phyloP scores from a whole-genome alignment of 2,797 vertebrate species.

The Coreius guichenoti region DNA sequence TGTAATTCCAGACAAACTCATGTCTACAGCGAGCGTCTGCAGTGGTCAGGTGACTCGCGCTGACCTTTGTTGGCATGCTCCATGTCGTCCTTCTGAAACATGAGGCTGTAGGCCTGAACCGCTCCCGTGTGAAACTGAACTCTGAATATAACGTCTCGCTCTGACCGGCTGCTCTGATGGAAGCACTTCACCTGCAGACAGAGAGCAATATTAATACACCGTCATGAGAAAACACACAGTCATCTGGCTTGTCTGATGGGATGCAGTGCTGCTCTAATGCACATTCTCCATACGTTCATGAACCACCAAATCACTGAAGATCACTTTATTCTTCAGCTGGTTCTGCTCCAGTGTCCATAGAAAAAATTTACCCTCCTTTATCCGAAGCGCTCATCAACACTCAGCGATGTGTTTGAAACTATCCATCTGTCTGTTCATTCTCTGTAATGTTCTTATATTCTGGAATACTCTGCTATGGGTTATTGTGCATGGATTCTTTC shows the following conservation, averaged over 20 bases:
- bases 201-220: not conserved
- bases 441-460: no score
- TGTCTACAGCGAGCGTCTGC: no score
- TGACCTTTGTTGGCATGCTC: constrained; percentile 89
- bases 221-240: not conserved
- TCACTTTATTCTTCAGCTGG: not conserved
- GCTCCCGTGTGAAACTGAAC: constrained; percentile 96
- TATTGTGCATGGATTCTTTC: not conserved
- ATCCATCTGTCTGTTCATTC: not conserved
- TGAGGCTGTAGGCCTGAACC: constrained; percentile 84
- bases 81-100: constrained; percentile 91
- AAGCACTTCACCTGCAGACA: constrained; percentile 89
- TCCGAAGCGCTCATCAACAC: not conserved
- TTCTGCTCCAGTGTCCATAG: not conserved
- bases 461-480: not conserved
- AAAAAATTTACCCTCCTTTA: not conserved
- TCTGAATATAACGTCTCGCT: constrained; percentile 87
- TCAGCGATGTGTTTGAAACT: not conserved
- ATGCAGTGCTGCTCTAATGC: no score
- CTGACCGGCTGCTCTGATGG: constrained; percentile 85
- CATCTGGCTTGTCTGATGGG: no score
- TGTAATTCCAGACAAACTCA: not conserved
- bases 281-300: not conserved
- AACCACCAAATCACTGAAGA: not conserved
- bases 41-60: not conserved